Base-by-base conservation (phyloP, 2,113 vertebrate genomes). In the Prietella phreatophila region DNA sequence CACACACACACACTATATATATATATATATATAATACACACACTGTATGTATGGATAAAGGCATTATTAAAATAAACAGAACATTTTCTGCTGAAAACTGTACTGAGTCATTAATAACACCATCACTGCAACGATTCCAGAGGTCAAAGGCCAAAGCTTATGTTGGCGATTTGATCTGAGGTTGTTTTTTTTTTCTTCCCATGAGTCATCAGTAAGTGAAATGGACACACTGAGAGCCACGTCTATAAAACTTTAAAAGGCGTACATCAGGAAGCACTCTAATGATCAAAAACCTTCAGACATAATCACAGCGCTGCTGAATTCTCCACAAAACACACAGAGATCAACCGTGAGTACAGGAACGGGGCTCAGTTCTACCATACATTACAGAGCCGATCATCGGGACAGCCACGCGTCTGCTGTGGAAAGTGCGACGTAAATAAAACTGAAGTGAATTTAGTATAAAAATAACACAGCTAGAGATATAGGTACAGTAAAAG, bases 201-300 rank as follows among this genome's bases (percentile, higher is more conserved):
- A 75, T 27, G 69, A 85, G 84, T 60, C 84, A 75, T 85, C 69
- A 85, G 84, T 20, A 86, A 65, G 71, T 61, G 39, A 27, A 47
- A 76, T 75, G 71, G 71, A 71, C 67, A 8, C 67, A 71, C 30
- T 3, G 30, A 71, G 67, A 75, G 39, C 36, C 69, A 60, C 55
- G 20, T 76, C 33, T 76, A n/a, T 76, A 61, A 60, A 85, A 60
- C 11, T 30, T 71, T 25, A 82, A 63, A 14, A 47, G 42, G 2
- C 11, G 25, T 22, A 58, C 6, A 73, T 73, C 33, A 47, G 84
- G 71, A 78, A 61, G 55, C 15, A 30, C 69, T 85, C 25, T 75
- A 25, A 53, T 50, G 27, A 73, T 84, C 69, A 85, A 14, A 27
- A 42, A 11, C 5, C 69, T 47, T 19, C 50, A 55, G 69, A 60